Percentiles rank a stretch among this genome's conserved stretches.
These are phyloP conservation scores for Lutraria rhynchaena DNA, from an alignment of 1,140 invertebrate genomes.

Conservation along the genomic window DNA sequence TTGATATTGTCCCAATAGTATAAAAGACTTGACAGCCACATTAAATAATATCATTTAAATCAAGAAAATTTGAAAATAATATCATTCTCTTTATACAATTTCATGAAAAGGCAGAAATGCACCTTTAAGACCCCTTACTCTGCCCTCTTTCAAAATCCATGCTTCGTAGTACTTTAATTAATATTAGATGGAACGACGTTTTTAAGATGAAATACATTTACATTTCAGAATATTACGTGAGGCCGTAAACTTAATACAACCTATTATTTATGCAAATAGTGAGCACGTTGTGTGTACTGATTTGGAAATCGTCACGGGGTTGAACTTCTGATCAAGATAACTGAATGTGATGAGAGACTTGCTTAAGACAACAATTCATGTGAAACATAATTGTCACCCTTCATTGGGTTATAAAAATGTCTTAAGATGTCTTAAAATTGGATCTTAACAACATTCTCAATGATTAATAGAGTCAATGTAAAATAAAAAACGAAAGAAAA, in stretches of 20 bases:
- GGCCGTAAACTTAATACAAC: constrained; percentile 10
- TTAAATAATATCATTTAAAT: constrained; percentile 43
- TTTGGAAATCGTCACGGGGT: not conserved
- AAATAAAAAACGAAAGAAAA: no score
- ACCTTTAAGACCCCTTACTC: constrained; percentile 28
- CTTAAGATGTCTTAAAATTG: no score
- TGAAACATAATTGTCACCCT: no score
- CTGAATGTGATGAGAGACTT: no score
- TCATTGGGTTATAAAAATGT: no score
- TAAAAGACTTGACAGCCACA: constrained; percentile 28
- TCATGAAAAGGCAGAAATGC: constrained; percentile 17
- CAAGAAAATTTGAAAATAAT: constrained; percentile 55
- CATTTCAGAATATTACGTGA: not conserved
- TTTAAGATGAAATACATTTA: constrained; percentile 22
- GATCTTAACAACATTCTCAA: no score
- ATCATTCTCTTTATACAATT: constrained; percentile 20
- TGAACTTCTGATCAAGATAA: no score
- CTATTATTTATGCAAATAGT: constrained; percentile 20
- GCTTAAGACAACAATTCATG: no score
- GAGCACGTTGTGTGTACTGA: constrained; percentile 2
- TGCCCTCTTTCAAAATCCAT: not conserved
- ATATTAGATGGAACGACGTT: constrained; percentile 21
- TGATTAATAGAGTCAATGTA: no score
- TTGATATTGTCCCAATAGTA: constrained; percentile 30
- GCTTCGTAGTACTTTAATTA: constrained; percentile 11